Conservation (phyloP, 1,140 invertebrate genomes). For the Brachionus paranguensis region DNA sequence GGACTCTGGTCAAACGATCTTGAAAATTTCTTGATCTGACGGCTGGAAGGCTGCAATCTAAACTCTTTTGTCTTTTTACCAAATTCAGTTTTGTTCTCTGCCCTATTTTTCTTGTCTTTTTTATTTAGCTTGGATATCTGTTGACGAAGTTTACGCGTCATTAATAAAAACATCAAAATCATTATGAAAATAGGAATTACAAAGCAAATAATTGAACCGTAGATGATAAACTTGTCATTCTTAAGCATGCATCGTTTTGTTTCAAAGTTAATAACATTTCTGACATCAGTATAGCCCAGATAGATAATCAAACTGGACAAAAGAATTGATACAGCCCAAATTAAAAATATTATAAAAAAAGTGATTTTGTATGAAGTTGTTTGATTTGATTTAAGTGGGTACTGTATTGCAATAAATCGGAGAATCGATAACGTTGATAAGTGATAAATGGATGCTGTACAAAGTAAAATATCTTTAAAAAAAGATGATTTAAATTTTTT, state of each 20-base stretch:
- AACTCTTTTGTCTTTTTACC: background rate
- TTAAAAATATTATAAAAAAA: slow-evolving; percentile 29
- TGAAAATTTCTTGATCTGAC: background rate
- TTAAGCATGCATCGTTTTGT: slow-evolving; percentile 17
- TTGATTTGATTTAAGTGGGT: slow-evolving; percentile 17
- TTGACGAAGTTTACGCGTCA: background rate
- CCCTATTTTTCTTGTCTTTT: background rate
- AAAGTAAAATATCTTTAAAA: slow-evolving; percentile 3
- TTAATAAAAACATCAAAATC: slow-evolving; percentile 16
- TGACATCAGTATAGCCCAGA: background rate
- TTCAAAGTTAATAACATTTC: slow-evolving; percentile 12
- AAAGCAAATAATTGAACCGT: slow-evolving; percentile 38
- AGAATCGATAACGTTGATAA: slow-evolving; percentile 23
- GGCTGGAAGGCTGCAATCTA: background rate
- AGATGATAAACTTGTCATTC: slow-evolving; percentile 28
- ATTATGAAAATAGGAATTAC: slow-evolving; percentile 28
- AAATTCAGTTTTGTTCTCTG: too few species aligned
- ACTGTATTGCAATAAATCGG: slow-evolving; percentile 25
- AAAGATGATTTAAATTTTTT: background rate
- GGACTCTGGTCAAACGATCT: background rate
- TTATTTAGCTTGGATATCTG: background rate
- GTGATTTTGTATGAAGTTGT: background rate
- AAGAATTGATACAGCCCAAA: slow-evolving; percentile 26
- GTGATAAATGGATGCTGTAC: slow-evolving; percentile 34
- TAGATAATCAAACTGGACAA: slow-evolving; percentile 11